A percentile compares a stretch with the other conserved stretches of the same genome.
Conservation (phyloP, 2,888 invertebrate genomes). For the Cheilosia urbana region DNA sequence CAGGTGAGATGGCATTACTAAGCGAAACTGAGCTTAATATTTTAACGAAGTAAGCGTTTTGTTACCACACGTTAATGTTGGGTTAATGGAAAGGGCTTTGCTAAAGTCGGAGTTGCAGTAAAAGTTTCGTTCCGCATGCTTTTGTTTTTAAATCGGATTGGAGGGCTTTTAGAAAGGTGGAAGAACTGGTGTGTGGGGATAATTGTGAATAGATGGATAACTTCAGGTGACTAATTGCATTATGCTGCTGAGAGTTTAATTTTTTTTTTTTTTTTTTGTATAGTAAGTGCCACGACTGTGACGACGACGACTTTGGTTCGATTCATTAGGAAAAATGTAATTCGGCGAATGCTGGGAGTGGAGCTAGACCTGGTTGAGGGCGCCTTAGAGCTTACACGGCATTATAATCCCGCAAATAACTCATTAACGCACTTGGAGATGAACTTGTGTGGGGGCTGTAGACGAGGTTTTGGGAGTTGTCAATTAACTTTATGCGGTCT, state of each 20-base stretch:
- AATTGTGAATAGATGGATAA: slow-evolving; percentile 3
- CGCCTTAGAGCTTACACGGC: too few species aligned
- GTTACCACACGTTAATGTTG: slow-evolving; percentile 41
- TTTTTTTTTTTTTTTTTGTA: too few species aligned
- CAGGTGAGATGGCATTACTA: slow-evolving; percentile 68
- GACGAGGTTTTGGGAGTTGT: too few species aligned
- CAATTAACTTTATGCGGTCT: background rate
- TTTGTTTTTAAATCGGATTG: slow-evolving; percentile 39
- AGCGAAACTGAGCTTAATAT: slow-evolving; percentile 72
- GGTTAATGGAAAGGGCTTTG: slow-evolving; percentile 29
- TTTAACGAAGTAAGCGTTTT: slow-evolving; percentile 65
- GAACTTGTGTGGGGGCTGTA: too few species aligned
- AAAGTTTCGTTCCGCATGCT: slow-evolving; percentile 13
- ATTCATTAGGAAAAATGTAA: too few species aligned
- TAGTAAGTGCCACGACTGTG: background rate
- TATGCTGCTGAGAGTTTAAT: slow-evolving; percentile 8
- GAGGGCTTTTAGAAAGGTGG: background rate
- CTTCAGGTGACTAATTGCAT: slow-evolving; percentile 44
- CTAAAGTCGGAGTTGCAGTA: too few species aligned
- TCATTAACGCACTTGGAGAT: too few species aligned
- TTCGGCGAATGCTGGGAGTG: too few species aligned
- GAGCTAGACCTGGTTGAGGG: too few species aligned
- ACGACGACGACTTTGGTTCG: too few species aligned
- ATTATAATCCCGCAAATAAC: too few species aligned
- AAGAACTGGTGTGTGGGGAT: background rate